phyloP scores from a whole-genome alignment of 2,888 invertebrate genomes.

The Rhagophthalmus giganteus region DNA sequence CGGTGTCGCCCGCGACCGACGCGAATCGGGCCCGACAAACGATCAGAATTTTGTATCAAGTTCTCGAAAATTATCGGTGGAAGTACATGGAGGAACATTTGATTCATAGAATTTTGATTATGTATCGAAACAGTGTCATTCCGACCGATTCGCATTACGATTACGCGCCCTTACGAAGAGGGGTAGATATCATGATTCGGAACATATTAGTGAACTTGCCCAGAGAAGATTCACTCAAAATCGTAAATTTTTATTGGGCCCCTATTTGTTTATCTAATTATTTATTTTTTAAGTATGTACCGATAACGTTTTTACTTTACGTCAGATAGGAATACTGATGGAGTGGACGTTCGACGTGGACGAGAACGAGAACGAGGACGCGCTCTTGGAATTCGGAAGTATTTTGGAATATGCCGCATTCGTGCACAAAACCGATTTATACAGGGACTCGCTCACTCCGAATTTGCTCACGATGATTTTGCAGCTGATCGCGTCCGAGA shows the following conservation, averaged over 20 bases:
- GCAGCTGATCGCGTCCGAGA: conserved; percentile 56
- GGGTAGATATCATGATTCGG: conserved; percentile 61
- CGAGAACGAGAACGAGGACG: conserved; percentile 53
- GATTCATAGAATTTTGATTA: conserved; percentile 52
- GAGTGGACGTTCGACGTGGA: conserved; percentile 57
- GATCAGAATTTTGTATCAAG: conserved; percentile 58
- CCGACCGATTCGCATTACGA: conserved; percentile 37
- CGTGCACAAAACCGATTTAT: conserved; percentile 54
- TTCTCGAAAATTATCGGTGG: conserved; percentile 58
- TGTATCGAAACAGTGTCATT: conserved; percentile 57
- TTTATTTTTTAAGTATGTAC: too few species aligned
- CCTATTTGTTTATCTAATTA: too few species aligned
- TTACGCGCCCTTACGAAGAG: conserved; percentile 55
- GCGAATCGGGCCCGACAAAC: conserved; percentile 55
- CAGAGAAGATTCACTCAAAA: conserved; percentile 56
- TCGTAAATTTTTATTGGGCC: conserved; percentile 48
- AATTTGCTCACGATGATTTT: conserved; percentile 58
- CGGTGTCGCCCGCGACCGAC: too few species aligned
- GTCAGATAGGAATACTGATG: conserved; percentile 57
- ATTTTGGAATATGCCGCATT: conserved; percentile 60
- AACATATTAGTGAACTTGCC: conserved; percentile 58
- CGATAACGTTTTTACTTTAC: too few species aligned
- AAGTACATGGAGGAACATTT: conserved; percentile 54
- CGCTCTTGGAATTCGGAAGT: conserved; percentile 58
- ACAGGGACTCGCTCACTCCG: conserved; percentile 55